Evolutionary conservation across 2,888 invertebrate genomes (phyloP).

Genomic region (Apamea anceps): DNA sequence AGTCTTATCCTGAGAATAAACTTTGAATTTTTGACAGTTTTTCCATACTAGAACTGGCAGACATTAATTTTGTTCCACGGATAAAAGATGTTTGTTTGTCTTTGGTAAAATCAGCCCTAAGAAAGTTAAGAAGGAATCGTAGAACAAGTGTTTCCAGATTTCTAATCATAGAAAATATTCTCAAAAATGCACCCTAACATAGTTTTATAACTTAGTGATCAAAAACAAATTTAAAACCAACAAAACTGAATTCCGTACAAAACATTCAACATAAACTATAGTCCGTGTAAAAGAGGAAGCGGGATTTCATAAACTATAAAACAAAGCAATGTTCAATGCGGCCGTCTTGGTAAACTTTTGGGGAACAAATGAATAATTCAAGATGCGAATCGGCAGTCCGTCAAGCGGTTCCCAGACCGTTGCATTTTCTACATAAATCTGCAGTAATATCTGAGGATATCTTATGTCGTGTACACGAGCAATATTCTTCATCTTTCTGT

Average conservation of each 20-base stretch:
- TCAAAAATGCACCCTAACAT: neutral
- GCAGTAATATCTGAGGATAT: slow-evolving; percentile 81
- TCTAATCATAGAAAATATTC: neutral
- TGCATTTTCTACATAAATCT: slow-evolving; percentile 87
- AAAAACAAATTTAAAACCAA: slow-evolving; percentile 35
- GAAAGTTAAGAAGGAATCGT: neutral
- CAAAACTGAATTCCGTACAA: slow-evolving; percentile 29
- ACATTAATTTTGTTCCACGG: neutral
- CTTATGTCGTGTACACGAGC: slow-evolving; percentile 80
- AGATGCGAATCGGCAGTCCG: slow-evolving; percentile 87
- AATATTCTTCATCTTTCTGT: slow-evolving; percentile 79
- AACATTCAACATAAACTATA: slow-evolving; percentile 65
- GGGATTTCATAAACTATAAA: slow-evolving; percentile 84
- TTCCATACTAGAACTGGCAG: neutral
- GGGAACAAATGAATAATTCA: slow-evolving; percentile 88
- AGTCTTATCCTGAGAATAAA: neutral
- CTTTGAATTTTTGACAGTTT: neutral
- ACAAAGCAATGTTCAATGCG: slow-evolving; percentile 85
- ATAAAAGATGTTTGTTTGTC: neutral
- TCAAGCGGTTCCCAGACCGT: slow-evolving; percentile 81
- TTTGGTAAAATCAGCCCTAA: neutral
- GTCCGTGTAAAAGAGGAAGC: slow-evolving; percentile 70
- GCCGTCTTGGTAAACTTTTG: slow-evolving; percentile 81
- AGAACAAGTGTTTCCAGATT: neutral
- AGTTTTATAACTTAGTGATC: slow-evolving; percentile 2